These are phyloP conservation scores for Eleginops maclovinus DNA, from an alignment of 2,113 vertebrate genomes.

Conservation along the genomic window DNA sequence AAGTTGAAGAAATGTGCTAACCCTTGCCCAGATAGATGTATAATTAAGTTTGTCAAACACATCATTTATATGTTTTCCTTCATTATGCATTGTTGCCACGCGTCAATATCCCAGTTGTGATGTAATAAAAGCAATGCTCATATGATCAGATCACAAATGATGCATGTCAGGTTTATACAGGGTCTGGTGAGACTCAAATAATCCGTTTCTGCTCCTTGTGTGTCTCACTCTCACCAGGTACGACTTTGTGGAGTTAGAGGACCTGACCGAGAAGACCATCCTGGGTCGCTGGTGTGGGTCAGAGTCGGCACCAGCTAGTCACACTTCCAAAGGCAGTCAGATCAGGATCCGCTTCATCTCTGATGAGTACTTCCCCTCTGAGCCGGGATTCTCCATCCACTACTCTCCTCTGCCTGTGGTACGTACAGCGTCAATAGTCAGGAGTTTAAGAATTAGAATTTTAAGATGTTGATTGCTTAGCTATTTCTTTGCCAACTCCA, in stretches of 20 bases:
- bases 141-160: too few relatives aligned
- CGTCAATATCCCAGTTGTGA: too few relatives aligned
- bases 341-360: conserved; percentile 94
- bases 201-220: not conserved
- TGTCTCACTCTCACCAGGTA: conserved; percentile 84
- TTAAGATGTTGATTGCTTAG: not conserved
- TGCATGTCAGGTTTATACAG: too few relatives aligned
- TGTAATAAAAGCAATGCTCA: too few relatives aligned
- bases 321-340: conserved; percentile 93
- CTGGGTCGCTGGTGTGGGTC: conserved; percentile 98
- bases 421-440: conserved; percentile 66
- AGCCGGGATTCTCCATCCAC: conserved; percentile 95
- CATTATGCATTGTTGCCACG: too few relatives aligned
- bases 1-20: too few relatives aligned
- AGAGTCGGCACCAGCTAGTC: conserved; percentile 84
- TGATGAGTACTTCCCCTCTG: conserved; percentile 96
- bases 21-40: too few relatives aligned
- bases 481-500: conserved; percentile 5
- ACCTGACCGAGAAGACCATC: conserved; percentile 88
- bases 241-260: conserved; percentile 97
- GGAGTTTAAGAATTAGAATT: not conserved
- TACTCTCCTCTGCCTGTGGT: conserved; percentile 90
- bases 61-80: too few relatives aligned
- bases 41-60: too few relatives aligned
- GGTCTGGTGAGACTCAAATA: not conserved